These are phyloP conservation scores for Sarcophaga subvicina DNA, from an alignment of 2,888 invertebrate genomes.

Conservation along the genomic window DNA sequence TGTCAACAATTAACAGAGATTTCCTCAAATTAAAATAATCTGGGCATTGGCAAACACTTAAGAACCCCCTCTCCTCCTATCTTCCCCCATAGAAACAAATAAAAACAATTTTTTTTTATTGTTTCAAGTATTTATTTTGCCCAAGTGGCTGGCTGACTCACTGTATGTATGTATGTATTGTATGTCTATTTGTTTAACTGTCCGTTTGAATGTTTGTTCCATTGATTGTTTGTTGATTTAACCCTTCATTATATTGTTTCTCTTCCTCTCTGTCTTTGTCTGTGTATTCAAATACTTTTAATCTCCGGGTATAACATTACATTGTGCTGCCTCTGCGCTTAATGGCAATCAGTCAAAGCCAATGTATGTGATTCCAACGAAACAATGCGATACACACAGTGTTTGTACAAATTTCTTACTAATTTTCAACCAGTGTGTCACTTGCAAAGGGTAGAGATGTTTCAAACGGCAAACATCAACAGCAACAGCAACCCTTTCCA, in stretches of 20 bases:
- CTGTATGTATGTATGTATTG: slow-evolving; percentile 16
- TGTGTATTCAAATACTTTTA: slow-evolving; percentile 67
- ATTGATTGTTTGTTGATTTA: slow-evolving; percentile 66
- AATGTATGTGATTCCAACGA: slow-evolving; percentile 51
- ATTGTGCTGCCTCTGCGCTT: slow-evolving; percentile 36
- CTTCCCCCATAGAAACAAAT: not conserved
- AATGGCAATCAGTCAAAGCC: slow-evolving; percentile 64
- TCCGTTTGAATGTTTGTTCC: slow-evolving; percentile 45
- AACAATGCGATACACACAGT: slow-evolving; percentile 39
- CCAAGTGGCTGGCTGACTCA: slow-evolving; percentile 10
- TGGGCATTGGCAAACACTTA: slow-evolving; percentile 64
- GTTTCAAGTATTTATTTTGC: slow-evolving; percentile 3
- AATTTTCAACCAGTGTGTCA: slow-evolving; percentile 51
- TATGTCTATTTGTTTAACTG: slow-evolving; percentile 9
- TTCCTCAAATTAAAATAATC: slow-evolving; percentile 63
- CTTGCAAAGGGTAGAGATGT: slow-evolving; percentile 40
- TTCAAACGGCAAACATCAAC: too few relatives aligned
- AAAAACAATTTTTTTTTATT: slow-evolving; percentile 33
- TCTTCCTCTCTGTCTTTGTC: not conserved
- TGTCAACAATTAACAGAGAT: slow-evolving; percentile 62
- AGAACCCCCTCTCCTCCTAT: slow-evolving; percentile 52
- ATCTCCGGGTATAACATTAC: slow-evolving; percentile 56
- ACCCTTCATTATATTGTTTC: slow-evolving; percentile 68
- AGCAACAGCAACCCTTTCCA: slow-evolving; percentile 63
- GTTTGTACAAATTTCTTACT: slow-evolving; percentile 67